Conservation (phyloP, 2,113 vertebrate species). For the Engraulis encrasicolus region DNA sequence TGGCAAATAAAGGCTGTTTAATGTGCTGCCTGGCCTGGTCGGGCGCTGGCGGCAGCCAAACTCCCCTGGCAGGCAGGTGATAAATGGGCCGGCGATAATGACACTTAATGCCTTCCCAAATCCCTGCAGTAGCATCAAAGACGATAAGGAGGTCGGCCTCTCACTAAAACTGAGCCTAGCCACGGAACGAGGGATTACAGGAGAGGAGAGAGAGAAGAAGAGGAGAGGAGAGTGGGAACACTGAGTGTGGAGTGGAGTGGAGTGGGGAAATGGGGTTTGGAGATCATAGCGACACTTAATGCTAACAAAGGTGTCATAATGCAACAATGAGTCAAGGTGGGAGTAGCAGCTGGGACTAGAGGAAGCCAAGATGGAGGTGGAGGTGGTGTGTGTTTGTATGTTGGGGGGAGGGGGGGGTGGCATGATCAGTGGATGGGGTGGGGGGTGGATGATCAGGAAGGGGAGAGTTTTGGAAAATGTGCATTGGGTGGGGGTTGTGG, state of each 20-base stretch:
- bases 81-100: conserved; percentile 72
- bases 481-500: conserved; percentile 12
- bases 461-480: too few relatives aligned
- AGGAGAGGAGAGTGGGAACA: conserved; percentile 32
- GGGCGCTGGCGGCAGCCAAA: conserved; percentile 54
- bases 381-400: background rate
- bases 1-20: conserved; percentile 64
- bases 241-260: conserved; percentile 17
- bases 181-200: conserved; percentile 58
- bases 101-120: conserved; percentile 72
- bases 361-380: background rate
- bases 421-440: conserved; percentile 1
- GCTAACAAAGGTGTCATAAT: conserved; percentile 50
- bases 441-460: background rate
- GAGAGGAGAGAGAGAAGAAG: conserved; percentile 36
- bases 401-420: background rate
- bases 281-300: conserved; percentile 56
- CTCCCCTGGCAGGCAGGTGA: conserved; percentile 68
- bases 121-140: conserved; percentile 65
- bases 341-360: too few relatives aligned
- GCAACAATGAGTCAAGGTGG: too few relatives aligned
- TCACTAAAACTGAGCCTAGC: conserved; percentile 56
- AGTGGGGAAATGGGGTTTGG: conserved; percentile 55
- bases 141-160: conserved; percentile 52
- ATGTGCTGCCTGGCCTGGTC: conserved; percentile 58